phyloP scores from a whole-genome alignment of 1,140 invertebrate species.

The Asbolus verrucosus region DNA sequence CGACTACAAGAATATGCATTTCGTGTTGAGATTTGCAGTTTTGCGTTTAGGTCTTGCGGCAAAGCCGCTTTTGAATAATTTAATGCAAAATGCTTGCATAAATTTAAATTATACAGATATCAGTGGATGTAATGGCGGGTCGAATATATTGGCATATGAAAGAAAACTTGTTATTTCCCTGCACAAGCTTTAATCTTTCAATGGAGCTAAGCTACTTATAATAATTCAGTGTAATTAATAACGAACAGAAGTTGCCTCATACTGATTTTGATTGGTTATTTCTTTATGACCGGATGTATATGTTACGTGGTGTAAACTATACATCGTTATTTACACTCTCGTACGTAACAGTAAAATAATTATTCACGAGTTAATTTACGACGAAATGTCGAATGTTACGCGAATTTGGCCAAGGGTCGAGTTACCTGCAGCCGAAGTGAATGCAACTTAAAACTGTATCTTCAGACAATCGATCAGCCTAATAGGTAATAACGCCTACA shows the following conservation, averaged over 20 bases:
- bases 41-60: conserved; percentile 13
- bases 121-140: conserved; percentile 16
- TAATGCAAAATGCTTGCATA: conserved; percentile 25
- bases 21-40: conserved; percentile 15
- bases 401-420: too few species aligned
- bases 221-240: conserved; percentile 43
- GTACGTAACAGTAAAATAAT: conserved; percentile 41
- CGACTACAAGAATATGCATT: not conserved
- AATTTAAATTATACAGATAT: conserved; percentile 36
- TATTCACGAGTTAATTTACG: not conserved
- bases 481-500: conserved; percentile 48
- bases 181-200: conserved; percentile 21
- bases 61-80: conserved; percentile 23
- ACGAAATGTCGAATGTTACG: not conserved
- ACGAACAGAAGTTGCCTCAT: conserved; percentile 44
- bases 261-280: conserved; percentile 48
- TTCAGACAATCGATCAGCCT: conserved; percentile 34
- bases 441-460: too few species aligned
- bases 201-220: conserved; percentile 27
- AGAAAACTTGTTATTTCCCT: conserved; percentile 27
- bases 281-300: conserved; percentile 46
- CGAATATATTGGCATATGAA: conserved; percentile 39
- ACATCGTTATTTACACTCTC: conserved; percentile 46
- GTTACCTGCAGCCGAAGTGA: too few species aligned
- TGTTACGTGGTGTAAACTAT: conserved; percentile 45